Conservation (phyloP, 2,888 invertebrate species). For the Argyresthia goedartella region DNA sequence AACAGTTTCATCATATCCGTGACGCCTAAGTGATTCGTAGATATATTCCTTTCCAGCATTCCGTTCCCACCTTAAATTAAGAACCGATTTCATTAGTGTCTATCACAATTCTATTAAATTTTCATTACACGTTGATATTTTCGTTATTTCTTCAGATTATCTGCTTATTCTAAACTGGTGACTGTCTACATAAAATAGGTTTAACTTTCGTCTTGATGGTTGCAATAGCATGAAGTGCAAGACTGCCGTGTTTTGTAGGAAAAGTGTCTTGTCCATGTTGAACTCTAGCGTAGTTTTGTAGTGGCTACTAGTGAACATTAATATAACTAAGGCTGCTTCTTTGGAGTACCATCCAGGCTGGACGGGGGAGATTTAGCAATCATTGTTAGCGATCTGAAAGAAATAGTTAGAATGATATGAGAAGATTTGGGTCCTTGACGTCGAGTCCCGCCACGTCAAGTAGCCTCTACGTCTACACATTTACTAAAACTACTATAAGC, state of each 20-base stretch:
- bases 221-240: background rate
- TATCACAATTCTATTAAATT: constrained; percentile 22
- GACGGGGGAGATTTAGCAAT: constrained; percentile 53
- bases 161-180: background rate
- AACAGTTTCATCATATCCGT: background rate
- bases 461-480: too few species aligned
- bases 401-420: constrained; percentile 1
- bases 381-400: constrained; percentile 59
- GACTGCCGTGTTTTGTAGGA: too few species aligned
- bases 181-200: too few species aligned
- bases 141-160: constrained; percentile 12
- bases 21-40: background rate
- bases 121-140: constrained; percentile 17
- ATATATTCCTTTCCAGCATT: background rate
- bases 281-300: too few species aligned
- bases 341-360: constrained; percentile 41
- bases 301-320: too few species aligned
- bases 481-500: too few species aligned
- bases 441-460: too few species aligned
- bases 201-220: background rate
- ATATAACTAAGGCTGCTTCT: constrained; percentile 30
- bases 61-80: constrained; percentile 7
- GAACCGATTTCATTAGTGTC: constrained; percentile 18
- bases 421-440: too few species aligned
- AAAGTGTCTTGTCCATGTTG: too few species aligned